Evolutionary conservation across 2,113 vertebrate species (phyloP), one percentile per base, ranked within the genome.

Genomic region (Polypterus bichir): DNA sequence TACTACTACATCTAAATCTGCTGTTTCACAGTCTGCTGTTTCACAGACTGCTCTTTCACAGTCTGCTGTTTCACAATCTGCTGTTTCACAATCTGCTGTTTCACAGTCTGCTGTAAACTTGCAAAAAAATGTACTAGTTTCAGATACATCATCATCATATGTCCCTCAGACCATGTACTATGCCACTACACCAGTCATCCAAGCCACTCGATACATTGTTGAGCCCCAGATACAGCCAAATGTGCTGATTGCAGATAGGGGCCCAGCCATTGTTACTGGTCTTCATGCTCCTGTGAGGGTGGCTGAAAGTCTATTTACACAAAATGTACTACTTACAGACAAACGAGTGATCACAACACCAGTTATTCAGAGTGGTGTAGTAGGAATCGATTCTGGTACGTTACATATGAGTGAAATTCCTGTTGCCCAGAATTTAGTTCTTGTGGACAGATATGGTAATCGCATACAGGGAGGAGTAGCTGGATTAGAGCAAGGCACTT

Each of bases 291-390:
- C 59, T 53, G 46, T 58, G 5, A 4, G 57, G 54, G 10, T 66
- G 54, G 47, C 7, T 9, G 56, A 66, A 8, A 7, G 63, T 3
- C 59, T 67, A n/a, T 54, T 71, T 49, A 68, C 84, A 55, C 80
- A 85, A 65, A 88, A 86, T 0, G 62, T 92, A 45, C 74, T 85
- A 65, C 78, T 87, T n/a, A 77, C 84, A 0, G 90, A 92, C 64
- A 74, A 81, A 64, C 71, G 89, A 66, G 79, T 92, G 45, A 65
- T 89, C 59, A 77, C 89, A 69, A 87, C 75, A 49, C 75, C 76
- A 70, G 81, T 72, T 44, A 65, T 71, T 67, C 76, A 69, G 46
- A 74, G 56, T 45, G 56, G 56, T 4, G 9, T 45, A 7, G 3
- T 58, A 7, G 44, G 9, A 11, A 3, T 3, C 5, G 10, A 8